Conservation (phyloP, 1,140 invertebrate genomes). For the Goniozus legneri region DNA sequence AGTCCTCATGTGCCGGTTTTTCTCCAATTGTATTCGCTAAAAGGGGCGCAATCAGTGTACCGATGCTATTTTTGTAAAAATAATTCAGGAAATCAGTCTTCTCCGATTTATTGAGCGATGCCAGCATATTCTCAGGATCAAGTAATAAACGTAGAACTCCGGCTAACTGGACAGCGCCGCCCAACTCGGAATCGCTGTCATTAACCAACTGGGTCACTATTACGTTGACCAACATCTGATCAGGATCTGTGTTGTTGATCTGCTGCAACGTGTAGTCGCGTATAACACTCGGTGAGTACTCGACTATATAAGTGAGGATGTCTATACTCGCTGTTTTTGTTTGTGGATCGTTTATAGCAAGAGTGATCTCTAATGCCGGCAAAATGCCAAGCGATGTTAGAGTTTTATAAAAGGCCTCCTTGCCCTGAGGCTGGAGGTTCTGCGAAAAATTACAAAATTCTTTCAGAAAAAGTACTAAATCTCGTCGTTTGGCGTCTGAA, state of each 20-base stretch:
- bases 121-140: constrained; percentile 98
- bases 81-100: constrained; percentile 98
- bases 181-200: constrained; percentile 84
- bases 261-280: constrained; percentile 95
- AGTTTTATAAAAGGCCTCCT: constrained; percentile 97
- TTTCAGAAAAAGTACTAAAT: constrained; percentile 96
- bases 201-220: constrained; percentile 95
- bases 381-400: constrained; percentile 91
- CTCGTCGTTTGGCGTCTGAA: constrained; percentile 79
- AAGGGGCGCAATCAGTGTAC: constrained; percentile 88
- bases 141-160: constrained; percentile 89
- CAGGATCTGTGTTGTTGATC: constrained; percentile 81
- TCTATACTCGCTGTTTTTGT: constrained; percentile 97
- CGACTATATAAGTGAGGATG: constrained; percentile 96
- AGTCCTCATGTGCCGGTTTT: constrained; percentile 87
- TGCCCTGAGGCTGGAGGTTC: constrained; percentile 93
- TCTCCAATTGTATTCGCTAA: constrained; percentile 86
- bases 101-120: constrained; percentile 90
- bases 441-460: constrained; percentile 99
- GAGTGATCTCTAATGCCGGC: constrained; percentile 89
- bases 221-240: constrained; percentile 93
- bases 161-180: constrained; percentile 93
- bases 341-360: constrained; percentile 87
- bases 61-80: constrained; percentile 98
- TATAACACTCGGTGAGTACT: constrained; percentile 96